Conservation (phyloP, 2,113 vertebrate species). For the Rhodinocichla rosea region DNA sequence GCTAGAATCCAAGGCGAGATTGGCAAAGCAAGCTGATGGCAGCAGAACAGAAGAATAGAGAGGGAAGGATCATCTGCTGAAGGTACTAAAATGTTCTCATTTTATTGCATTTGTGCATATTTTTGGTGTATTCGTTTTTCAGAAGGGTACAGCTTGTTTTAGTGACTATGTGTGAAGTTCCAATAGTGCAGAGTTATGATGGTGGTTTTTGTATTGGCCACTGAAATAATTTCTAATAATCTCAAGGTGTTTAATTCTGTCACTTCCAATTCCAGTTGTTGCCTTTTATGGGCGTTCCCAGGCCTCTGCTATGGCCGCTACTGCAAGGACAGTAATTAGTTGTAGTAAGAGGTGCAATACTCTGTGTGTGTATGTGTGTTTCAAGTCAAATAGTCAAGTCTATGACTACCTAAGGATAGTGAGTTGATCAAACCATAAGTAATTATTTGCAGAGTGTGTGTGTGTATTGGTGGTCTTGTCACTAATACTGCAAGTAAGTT, state of each 20-base stretch:
- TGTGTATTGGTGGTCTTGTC: background rate
- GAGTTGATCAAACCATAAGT: background rate
- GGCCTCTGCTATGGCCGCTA: background rate
- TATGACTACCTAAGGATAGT: background rate
- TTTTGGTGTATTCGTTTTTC: background rate
- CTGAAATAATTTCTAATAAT: background rate
- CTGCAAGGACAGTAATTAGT: background rate
- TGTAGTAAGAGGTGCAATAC: background rate
- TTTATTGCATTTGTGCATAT: background rate
- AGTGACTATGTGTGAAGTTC: background rate
- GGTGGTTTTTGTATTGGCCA: background rate
- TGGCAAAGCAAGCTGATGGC: conserved; percentile 8
- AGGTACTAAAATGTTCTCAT: conserved; percentile 24
- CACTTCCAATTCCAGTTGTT: background rate
- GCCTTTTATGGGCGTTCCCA: background rate
- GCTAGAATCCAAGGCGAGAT: background rate
- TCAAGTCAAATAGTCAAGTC: background rate
- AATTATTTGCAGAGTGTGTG: background rate
- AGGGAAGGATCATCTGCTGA: background rate
- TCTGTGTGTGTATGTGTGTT: background rate
- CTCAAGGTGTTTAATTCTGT: background rate
- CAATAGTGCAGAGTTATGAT: background rate
- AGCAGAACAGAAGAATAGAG: conserved; percentile 24
- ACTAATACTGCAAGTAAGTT: background rate
- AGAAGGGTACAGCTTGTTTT: background rate